These are phyloP conservation scores for Pantherophis vulpinus DNA, from an alignment of 2,797 vertebrate species.

Conservation along the genomic window DNA sequence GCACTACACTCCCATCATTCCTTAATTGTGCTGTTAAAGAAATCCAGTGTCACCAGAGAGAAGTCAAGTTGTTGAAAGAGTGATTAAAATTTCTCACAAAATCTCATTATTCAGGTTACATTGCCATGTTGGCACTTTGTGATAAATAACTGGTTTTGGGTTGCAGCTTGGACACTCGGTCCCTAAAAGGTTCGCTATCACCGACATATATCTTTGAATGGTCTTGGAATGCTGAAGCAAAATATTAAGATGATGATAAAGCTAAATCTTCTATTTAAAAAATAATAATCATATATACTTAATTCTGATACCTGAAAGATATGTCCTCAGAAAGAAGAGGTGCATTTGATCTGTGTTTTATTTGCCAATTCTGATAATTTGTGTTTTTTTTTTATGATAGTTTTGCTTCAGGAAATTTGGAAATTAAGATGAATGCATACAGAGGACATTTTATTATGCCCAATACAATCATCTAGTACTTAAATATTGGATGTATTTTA, in stretches of 20 bases:
- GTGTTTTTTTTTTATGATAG: not conserved
- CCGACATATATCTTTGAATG: not conserved
- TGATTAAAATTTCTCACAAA: too few relatives aligned
- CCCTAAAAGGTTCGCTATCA: too few relatives aligned
- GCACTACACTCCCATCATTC: too few relatives aligned
- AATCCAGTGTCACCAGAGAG: too few relatives aligned
- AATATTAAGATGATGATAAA: not conserved
- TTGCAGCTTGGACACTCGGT: too few relatives aligned
- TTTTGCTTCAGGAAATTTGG: not conserved
- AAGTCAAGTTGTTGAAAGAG: too few relatives aligned
- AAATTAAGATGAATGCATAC: not conserved
- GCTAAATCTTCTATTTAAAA: not conserved
- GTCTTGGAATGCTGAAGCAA: not conserved
- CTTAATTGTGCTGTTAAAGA: too few relatives aligned
- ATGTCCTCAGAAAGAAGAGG: not conserved
- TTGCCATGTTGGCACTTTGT: too few relatives aligned
- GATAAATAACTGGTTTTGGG: too few relatives aligned
- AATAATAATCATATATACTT: not conserved
- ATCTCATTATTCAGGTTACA: too few relatives aligned
- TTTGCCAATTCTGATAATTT: not conserved
- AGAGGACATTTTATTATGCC: constrained; percentile 6
- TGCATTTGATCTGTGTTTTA: not conserved
- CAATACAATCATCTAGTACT: not conserved
- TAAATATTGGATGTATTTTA: not conserved
- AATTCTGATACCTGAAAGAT: not conserved